Evolutionary conservation across 2,888 invertebrate genomes (phyloP), one percentile per base, ranked within the genome.

Genomic region (Drosophila colorata): DNA sequence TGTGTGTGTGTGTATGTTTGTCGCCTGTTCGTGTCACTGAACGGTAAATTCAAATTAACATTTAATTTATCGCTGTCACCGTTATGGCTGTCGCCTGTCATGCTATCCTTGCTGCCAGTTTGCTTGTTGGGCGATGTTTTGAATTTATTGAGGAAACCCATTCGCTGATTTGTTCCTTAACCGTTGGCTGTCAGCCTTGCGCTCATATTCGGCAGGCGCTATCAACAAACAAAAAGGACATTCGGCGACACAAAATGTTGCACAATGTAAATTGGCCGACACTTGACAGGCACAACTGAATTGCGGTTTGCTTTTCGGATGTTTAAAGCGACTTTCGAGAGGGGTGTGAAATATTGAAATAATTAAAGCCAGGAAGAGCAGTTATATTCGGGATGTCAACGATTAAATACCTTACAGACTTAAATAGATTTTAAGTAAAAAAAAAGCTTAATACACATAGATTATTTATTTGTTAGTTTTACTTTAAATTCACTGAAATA

Each of bases 41-140:
- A 88, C 85, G 85, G 88, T 85, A 88, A 85, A 85, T 85, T 88
- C 88, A 88, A 88, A 88, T 85, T 85, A 88, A 80, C 90, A 73
- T 88, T 85, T 88, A 88, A 88, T 88, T 89, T 88, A 88, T 88
- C 87, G 88, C 82, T 85, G 85, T 87, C 87, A 88, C 85, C 88
- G 87, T 87, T 87, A 81, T 86, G 85, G 85, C 85, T 87, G 85
- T 88, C 87, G 87, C 81, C 84, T 84, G 85, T 85, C 85, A 75
- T 64, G 78, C 65, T 43, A 61, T 52, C 59, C 78, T 60, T 69
- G 56, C 43, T 48, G 51, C 13, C 60, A 53, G 38, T 25, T 60
- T 67, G 51, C 46, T 68, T 65, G 53, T 46, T 43, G 20, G 43
- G n/a, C 59, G 13, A 52, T 60, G 57, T 51, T 61, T 43, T 59